These are phyloP conservation scores for Temnothorax unifasciatus DNA, from an alignment of 2,888 invertebrate genomes.

Conservation along the genomic window DNA sequence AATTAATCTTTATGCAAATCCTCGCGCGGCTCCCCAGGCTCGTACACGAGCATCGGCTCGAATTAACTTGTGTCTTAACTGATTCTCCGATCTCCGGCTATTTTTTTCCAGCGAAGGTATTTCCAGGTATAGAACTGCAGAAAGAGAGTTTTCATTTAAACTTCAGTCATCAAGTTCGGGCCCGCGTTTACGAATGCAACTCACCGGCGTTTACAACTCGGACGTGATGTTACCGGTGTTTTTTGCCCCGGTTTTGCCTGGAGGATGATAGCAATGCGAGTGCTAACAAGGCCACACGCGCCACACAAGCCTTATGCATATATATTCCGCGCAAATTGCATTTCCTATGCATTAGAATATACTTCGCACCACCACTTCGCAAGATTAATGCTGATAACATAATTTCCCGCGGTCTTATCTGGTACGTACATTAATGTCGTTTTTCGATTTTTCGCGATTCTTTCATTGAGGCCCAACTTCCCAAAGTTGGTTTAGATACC, in stretches of 20 bases:
- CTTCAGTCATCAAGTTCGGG: conserved; percentile 13
- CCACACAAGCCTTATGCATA: conserved; percentile 39
- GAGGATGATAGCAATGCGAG: conserved; percentile 14
- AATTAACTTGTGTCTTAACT: background rate
- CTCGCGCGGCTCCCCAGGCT: background rate
- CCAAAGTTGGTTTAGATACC: background rate
- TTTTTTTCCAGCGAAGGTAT: too few species aligned
- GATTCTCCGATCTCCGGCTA: background rate
- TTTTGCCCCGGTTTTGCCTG: background rate
- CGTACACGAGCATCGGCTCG: background rate
- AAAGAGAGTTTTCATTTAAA: background rate
- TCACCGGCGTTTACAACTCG: background rate
- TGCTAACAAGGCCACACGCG: conserved; percentile 14
- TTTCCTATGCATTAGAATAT: conserved; percentile 46
- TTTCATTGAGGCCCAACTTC: background rate
- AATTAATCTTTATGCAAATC: conserved; percentile 8
- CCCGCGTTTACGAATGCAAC: background rate
- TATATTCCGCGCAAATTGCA: conserved; percentile 46
- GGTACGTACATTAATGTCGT: background rate
- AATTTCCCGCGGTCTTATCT: background rate
- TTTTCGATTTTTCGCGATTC: background rate
- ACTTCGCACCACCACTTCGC: background rate
- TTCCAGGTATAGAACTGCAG: too few species aligned
- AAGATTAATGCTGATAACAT: conserved; percentile 35
- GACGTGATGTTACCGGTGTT: conserved; percentile 33